A percentile compares a stretch with the other conserved stretches of the same genome.
Conservation (phyloP, 2,888 invertebrate species). For the Torymus tubicola region DNA sequence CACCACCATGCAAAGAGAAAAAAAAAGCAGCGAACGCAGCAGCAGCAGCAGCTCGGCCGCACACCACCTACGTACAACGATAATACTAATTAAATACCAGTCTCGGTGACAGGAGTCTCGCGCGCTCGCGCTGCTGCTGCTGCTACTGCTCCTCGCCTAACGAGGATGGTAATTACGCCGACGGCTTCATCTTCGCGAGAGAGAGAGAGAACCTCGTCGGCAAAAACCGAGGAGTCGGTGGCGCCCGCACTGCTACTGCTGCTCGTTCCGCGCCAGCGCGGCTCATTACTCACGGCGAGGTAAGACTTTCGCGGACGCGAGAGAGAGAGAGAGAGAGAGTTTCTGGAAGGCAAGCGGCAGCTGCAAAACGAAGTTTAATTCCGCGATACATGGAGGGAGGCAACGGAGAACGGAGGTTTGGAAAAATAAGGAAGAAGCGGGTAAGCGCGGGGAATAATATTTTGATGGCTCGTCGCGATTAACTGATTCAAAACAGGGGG, state of each 20-base stretch:
- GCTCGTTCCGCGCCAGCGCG: slow-evolving; percentile 58
- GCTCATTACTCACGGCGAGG: slow-evolving; percentile 68
- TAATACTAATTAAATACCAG: slow-evolving; percentile 75
- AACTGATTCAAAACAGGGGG: too few relatives aligned
- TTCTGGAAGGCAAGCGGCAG: not conserved
- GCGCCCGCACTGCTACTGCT: slow-evolving; percentile 37
- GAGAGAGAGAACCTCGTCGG: slow-evolving; percentile 61
- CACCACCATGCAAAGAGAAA: too few relatives aligned
- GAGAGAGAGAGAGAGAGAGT: not conserved
- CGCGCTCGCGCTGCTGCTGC: slow-evolving; percentile 44
- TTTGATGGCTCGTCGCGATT: too few relatives aligned
- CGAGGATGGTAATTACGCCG: slow-evolving; percentile 75
- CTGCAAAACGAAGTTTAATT: slow-evolving; percentile 32
- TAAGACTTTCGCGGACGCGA: slow-evolving; percentile 40
- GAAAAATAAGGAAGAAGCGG: not conserved
- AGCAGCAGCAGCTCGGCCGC: too few relatives aligned
- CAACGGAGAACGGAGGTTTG: not conserved
- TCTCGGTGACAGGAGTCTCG: slow-evolving; percentile 66
- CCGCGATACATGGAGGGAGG: slow-evolving; percentile 2
- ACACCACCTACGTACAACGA: slow-evolving; percentile 61
- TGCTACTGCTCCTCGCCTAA: slow-evolving; percentile 66
- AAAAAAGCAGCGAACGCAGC: too few relatives aligned
- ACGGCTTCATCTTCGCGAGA: slow-evolving; percentile 74
- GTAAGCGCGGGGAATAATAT: too few relatives aligned
- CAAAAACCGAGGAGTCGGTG: slow-evolving; percentile 66